A percentile compares a stretch with the other conserved stretches of the same genome.
Evolutionary conservation across 1,140 invertebrate species (phyloP).

Genomic region (Bombus pyrosoma): DNA sequence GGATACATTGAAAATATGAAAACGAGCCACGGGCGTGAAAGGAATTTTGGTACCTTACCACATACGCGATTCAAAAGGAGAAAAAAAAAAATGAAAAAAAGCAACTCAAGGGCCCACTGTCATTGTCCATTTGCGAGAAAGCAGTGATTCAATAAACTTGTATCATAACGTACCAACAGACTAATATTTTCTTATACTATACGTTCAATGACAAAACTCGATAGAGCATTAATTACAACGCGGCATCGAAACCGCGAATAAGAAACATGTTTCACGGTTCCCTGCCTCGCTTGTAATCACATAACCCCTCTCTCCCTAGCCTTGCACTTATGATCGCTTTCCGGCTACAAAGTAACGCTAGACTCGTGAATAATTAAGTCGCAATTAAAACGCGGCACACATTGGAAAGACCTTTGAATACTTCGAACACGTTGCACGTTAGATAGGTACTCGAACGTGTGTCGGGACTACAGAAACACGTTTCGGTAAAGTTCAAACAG

Average conservation of each 20-base stretch:
- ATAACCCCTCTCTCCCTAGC: background rate
- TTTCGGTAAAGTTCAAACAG: background rate
- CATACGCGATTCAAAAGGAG: conserved; percentile 12
- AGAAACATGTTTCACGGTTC: conserved; percentile 23
- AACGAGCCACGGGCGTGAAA: conserved; percentile 29
- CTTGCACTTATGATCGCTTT: background rate
- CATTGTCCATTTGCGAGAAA: conserved; percentile 71
- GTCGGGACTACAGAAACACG: background rate
- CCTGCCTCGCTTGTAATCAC: background rate
- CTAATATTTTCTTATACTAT: conserved; percentile 3
- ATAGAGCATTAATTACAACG: background rate
- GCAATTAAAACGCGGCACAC: background rate
- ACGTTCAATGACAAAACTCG: background rate
- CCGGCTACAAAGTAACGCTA: background rate
- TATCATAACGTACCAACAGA: conserved; percentile 69
- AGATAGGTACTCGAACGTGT: too few species aligned
- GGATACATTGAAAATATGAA: background rate
- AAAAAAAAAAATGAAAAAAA: background rate
- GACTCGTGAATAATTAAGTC: background rate
- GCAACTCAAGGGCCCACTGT: conserved; percentile 60
- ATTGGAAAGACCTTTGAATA: background rate
- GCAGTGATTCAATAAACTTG: conserved; percentile 76
- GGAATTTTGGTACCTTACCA: conserved; percentile 60
- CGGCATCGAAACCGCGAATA: background rate
- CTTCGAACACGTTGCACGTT: background rate